A percentile compares a stretch with the other conserved stretches of the same genome.
These are phyloP conservation scores for Sicus ferrugineus DNA, from an alignment of 2,888 invertebrate species.

Conservation along the genomic window DNA sequence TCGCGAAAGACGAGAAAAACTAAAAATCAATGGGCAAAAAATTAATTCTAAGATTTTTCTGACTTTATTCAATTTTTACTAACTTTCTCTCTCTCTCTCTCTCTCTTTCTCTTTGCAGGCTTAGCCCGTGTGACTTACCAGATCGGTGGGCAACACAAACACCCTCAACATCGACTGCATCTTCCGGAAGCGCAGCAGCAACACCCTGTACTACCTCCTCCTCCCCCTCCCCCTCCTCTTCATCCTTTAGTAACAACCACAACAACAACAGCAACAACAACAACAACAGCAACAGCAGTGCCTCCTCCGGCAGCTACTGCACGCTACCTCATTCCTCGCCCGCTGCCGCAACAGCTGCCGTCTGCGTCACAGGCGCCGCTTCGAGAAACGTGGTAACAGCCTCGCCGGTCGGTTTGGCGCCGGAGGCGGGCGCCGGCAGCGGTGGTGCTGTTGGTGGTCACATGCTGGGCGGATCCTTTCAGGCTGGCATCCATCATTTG, in stretches of 20 bases:
- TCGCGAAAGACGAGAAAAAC: too few species aligned
- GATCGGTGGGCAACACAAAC: slow-evolving; percentile 63
- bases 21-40: too few species aligned
- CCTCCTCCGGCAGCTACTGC: slow-evolving; percentile 44
- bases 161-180: slow-evolving; percentile 42
- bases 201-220: slow-evolving; percentile 36
- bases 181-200: slow-evolving; percentile 34
- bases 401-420: slow-evolving; percentile 51
- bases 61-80: background rate
- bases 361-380: slow-evolving; percentile 54
- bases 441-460: slow-evolving; percentile 32
- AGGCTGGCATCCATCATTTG: slow-evolving; percentile 42
- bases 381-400: slow-evolving; percentile 42
- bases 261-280: slow-evolving; percentile 38
- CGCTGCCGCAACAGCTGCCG: slow-evolving; percentile 62
- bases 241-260: slow-evolving; percentile 19
- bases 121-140: slow-evolving; percentile 88
- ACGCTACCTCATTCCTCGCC: slow-evolving; percentile 68
- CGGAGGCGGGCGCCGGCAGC: slow-evolving; percentile 41
- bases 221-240: slow-evolving; percentile 18
- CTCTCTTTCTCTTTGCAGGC: slow-evolving; percentile 70
- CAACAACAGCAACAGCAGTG: slow-evolving; percentile 37
- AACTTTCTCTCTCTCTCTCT: too few species aligned
- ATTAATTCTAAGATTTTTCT: background rate
- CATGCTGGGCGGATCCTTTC: slow-evolving; percentile 38